phyloP scores from a whole-genome alignment of 1,140 invertebrate genomes.

The Brachionus manjavacas region DNA sequence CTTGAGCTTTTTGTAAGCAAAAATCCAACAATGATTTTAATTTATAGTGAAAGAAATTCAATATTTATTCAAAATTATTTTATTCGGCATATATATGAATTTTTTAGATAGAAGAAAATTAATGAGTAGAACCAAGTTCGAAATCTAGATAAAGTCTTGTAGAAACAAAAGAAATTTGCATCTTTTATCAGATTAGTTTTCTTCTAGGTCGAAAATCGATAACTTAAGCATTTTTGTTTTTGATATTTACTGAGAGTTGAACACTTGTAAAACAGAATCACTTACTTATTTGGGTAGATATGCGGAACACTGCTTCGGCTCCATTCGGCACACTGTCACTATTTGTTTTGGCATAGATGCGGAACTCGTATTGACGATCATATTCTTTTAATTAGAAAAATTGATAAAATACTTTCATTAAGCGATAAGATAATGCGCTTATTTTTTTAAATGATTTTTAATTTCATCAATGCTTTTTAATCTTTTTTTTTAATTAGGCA shows the following conservation, averaged over 20 bases:
- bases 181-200: slow-evolving; percentile 33
- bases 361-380: slow-evolving; percentile 38
- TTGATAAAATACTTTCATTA: not conserved
- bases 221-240: not conserved
- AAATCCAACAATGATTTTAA: not conserved
- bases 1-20: not conserved
- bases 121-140: not conserved
- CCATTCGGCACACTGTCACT: not conserved
- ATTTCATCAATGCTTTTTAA: not conserved
- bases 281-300: slow-evolving; percentile 39
- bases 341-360: slow-evolving; percentile 6
- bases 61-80: not conserved
- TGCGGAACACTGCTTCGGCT: slow-evolving; percentile 4
- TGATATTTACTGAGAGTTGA: not conserved
- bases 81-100: not conserved
- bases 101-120: not conserved
- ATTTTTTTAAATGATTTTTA: not conserved
- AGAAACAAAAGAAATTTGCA: slow-evolving; percentile 9
- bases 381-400: slow-evolving; percentile 20
- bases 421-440: not conserved
- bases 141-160: slow-evolving; percentile 7
- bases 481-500: not conserved
- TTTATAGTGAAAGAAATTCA: not conserved
- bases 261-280: not conserved
- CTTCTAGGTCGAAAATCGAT: not conserved